Percentiles rank a stretch among this genome's conserved stretches.
Evolutionary conservation across 2,888 invertebrate species (phyloP).

Genomic region (Epinotia bilunana): DNA sequence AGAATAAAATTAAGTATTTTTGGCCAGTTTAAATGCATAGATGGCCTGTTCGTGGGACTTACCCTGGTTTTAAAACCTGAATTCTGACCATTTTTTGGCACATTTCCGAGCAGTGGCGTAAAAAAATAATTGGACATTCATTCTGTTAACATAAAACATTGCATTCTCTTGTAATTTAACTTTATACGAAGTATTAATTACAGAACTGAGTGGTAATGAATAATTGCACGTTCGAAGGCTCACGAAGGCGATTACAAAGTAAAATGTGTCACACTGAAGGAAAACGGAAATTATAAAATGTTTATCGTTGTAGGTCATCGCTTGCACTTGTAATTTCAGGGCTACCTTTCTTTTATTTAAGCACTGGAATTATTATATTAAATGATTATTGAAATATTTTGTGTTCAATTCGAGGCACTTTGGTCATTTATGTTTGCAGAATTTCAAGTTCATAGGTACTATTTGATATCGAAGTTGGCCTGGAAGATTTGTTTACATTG

Average conservation of each 20-base stretch:
- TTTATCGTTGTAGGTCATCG: constrained; percentile 64
- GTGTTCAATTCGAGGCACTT: background rate
- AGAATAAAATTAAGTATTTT: too few species aligned
- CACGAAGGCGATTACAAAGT: constrained; percentile 33
- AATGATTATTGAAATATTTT: background rate
- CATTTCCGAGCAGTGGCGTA: too few species aligned
- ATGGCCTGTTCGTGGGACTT: too few species aligned
- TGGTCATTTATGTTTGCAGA: background rate
- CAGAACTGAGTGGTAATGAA: constrained; percentile 25
- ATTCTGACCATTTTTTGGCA: too few species aligned
- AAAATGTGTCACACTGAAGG: constrained; percentile 35
- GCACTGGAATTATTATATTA: background rate
- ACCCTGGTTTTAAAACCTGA: too few species aligned
- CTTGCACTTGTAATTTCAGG: constrained; percentile 47
- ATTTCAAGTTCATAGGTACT: background rate
- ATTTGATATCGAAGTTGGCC: background rate
- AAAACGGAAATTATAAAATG: constrained; percentile 46
- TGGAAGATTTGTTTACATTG: too few species aligned
- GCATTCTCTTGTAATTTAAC: too few species aligned
- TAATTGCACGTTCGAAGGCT: constrained; percentile 34
- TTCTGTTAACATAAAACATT: too few species aligned
- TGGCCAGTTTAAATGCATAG: too few species aligned
- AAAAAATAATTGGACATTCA: too few species aligned
- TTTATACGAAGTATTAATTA: constrained; percentile 24
- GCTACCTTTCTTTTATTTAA: background rate